phyloP scores from a whole-genome alignment of 2,888 invertebrate genomes.

The Sepioteuthis lessoniana region DNA sequence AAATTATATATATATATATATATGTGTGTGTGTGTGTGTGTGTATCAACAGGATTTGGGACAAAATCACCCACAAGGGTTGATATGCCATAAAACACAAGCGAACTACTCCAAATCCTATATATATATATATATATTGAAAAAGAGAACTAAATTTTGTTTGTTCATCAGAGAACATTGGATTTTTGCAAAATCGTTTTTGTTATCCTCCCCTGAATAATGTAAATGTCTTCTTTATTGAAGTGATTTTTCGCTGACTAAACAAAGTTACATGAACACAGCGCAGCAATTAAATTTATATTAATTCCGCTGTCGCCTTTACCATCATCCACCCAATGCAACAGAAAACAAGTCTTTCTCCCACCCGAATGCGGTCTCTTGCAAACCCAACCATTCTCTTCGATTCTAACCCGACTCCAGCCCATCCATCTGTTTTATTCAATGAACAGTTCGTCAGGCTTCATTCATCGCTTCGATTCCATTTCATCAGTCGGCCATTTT shows the following conservation, averaged over 20 bases:
- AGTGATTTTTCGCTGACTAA: constrained; percentile 20
- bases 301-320: not conserved
- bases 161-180: not conserved
- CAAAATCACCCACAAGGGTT: too few relatives aligned
- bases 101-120: too few relatives aligned
- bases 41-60: too few relatives aligned
- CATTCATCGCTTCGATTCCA: constrained; percentile 11
- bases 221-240: constrained; percentile 33
- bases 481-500: constrained; percentile 23
- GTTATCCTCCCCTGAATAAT: not conserved
- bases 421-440: constrained; percentile 2
- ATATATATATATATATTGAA: too few relatives aligned
- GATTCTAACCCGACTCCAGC: not conserved
- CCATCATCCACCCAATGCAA: not conserved
- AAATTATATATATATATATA: too few relatives aligned
- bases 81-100: too few relatives aligned
- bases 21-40: too few relatives aligned
- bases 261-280: constrained; percentile 12
- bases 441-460: constrained; percentile 6
- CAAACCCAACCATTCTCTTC: not conserved
- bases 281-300: constrained; percentile 15
- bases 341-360: not conserved
- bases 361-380: not conserved
- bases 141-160: not conserved
- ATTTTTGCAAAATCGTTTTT: not conserved